Evolutionary conservation across 2,797 vertebrate species (phyloP).

Genomic region (Platyrinchus mystaceus): DNA sequence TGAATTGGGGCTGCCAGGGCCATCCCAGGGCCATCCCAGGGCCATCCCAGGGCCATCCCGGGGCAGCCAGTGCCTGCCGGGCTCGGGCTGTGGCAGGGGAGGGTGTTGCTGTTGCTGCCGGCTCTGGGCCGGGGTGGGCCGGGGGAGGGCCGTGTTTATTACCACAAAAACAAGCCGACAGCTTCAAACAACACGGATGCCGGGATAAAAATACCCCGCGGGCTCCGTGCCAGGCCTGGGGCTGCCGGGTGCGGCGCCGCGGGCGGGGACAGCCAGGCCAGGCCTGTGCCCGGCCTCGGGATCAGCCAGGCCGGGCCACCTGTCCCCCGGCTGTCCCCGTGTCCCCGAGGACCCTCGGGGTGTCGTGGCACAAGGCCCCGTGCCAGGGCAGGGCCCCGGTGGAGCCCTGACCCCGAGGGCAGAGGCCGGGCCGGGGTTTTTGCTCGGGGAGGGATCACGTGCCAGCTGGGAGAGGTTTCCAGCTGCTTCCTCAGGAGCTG

Average conservation of each 20-base stretch:
- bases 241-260: not conserved
- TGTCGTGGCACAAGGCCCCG: too few species aligned
- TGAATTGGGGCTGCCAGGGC: not conserved
- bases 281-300: not conserved
- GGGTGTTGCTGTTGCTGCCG: not conserved
- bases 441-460: fast-evolving
- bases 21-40: fast-evolving
- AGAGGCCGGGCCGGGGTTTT: not conserved
- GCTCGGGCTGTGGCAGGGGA: not conserved
- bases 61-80: not conserved
- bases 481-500: not conserved
- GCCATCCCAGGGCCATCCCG: not conserved
- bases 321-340: not conserved
- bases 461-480: fast-evolving
- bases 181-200: not conserved
- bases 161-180: not conserved
- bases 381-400: not conserved
- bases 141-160: not conserved
- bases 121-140: not conserved
- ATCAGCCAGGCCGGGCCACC: not conserved
- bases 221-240: not conserved
- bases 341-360: not conserved
- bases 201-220: not conserved
- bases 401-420: not conserved
- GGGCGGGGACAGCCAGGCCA: not conserved